These are phyloP conservation scores for Leptarthrus brevirostris DNA, from an alignment of 2,888 invertebrate genomes.

Conservation along the genomic window DNA sequence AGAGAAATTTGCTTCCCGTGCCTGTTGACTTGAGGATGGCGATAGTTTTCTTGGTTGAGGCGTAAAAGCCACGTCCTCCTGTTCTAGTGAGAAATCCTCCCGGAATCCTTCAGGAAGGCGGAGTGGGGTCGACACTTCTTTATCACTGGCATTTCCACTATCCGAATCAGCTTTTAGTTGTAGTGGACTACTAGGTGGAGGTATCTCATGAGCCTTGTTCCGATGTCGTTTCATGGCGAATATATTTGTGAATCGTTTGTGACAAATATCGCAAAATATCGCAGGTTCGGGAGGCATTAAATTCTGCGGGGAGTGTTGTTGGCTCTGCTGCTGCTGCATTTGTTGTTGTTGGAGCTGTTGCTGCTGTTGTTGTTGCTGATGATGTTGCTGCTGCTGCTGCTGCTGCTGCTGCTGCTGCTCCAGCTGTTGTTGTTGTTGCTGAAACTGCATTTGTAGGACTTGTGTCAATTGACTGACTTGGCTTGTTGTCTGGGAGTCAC, in stretches of 20 bases:
- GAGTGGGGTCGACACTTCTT: slow-evolving; percentile 55
- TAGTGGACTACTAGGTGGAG: slow-evolving; percentile 55
- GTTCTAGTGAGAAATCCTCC: slow-evolving; percentile 67
- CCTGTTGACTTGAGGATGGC: slow-evolving; percentile 73
- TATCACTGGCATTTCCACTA: slow-evolving; percentile 41
- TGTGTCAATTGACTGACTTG: slow-evolving; percentile 56
- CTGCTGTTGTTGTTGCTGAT: slow-evolving; percentile 66
- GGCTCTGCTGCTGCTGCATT: slow-evolving; percentile 46
- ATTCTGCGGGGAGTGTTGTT: slow-evolving; percentile 53
- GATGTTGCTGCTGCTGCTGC: slow-evolving; percentile 53
- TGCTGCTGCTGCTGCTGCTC: slow-evolving; percentile 51
- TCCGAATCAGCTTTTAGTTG: slow-evolving; percentile 51
- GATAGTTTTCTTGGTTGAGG: slow-evolving; percentile 72
- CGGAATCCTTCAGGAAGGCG: slow-evolving; percentile 67
- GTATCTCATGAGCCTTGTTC: slow-evolving; percentile 74
- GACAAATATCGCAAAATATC: slow-evolving; percentile 77
- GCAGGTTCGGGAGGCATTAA: slow-evolving; percentile 59
- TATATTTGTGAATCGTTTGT: slow-evolving; percentile 79
- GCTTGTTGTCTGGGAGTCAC: slow-evolving; percentile 56
- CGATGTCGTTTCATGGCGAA: slow-evolving; percentile 79
- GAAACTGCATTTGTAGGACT: slow-evolving; percentile 62
- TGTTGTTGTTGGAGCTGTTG: slow-evolving; percentile 57
- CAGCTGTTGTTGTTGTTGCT: slow-evolving; percentile 57
- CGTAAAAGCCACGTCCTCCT: slow-evolving; percentile 67
- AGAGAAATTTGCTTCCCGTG: slow-evolving; percentile 78